Evolutionary conservation across 2,797 vertebrate species (phyloP).

Genomic region (Thunnus albacares): DNA sequence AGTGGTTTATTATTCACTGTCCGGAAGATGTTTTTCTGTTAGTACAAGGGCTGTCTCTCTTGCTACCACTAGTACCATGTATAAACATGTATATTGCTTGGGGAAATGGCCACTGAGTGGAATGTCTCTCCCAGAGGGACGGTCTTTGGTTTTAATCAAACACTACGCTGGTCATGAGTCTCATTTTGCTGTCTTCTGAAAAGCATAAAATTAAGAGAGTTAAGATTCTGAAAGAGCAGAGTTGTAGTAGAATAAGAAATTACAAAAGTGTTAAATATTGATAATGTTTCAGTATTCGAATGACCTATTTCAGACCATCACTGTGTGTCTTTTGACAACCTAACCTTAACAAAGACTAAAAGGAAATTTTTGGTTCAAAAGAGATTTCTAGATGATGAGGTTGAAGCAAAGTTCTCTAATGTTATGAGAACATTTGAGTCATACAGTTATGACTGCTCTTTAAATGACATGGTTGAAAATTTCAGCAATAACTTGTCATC

Average conservation of each 20-base stretch:
- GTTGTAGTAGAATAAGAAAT: background rate
- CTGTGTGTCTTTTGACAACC: too few relatives aligned
- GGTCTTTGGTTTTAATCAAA: slow-evolving; percentile 26
- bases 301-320: too few relatives aligned
- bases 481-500: too few relatives aligned
- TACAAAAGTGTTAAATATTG: too few relatives aligned
- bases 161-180: background rate
- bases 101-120: background rate
- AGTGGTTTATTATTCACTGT: slow-evolving; percentile 9
- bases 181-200: background rate
- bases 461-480: too few relatives aligned
- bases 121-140: background rate
- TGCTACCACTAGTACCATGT: background rate
- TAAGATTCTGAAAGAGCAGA: background rate
- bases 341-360: too few relatives aligned
- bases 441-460: too few relatives aligned
- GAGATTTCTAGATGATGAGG: too few relatives aligned
- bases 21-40: slow-evolving; percentile 18
- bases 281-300: too few relatives aligned
- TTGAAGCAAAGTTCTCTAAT: too few relatives aligned
- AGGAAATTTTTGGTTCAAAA: too few relatives aligned
- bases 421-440: too few relatives aligned
- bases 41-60: background rate
- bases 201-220: slow-evolving; percentile 1
- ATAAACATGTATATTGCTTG: slow-evolving; percentile 18